A percentile compares a stretch with the other conserved stretches of the same genome.
Conservation (phyloP, 2,797 vertebrate genomes). For the Pangasius djambal region DNA sequence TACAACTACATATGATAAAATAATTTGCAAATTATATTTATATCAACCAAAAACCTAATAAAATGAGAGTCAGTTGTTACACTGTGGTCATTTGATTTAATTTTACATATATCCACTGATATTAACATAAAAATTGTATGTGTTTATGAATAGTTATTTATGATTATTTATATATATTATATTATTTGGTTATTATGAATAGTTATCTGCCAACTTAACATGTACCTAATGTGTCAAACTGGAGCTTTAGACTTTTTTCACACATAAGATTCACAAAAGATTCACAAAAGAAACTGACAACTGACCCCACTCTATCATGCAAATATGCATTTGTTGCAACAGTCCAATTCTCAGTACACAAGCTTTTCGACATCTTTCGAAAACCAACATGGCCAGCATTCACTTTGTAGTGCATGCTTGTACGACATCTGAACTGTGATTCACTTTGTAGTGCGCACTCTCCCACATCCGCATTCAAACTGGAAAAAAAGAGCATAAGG, state of each 20-base stretch:
- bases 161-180: background rate
- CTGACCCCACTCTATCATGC: background rate
- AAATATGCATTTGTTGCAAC: background rate
- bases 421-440: constrained; percentile 49
- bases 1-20: background rate
- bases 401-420: constrained; percentile 55
- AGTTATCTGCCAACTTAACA: background rate
- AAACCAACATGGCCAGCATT: constrained; percentile 37
- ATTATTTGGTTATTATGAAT: background rate
- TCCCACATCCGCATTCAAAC: constrained; percentile 44
- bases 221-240: background rate
- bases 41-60: background rate
- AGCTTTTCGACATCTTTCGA: background rate
- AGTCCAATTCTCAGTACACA: background rate
- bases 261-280: too few species aligned
- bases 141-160: background rate
- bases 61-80: background rate
- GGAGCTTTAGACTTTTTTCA: background rate
- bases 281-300: background rate
- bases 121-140: background rate
- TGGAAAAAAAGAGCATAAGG: constrained; percentile 53
- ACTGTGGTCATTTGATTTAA: background rate
- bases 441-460: constrained; percentile 55
- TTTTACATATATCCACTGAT: background rate
- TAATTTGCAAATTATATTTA: background rate